Conservation (phyloP, 2,888 invertebrate species). For the Drosophila putrida region DNA sequence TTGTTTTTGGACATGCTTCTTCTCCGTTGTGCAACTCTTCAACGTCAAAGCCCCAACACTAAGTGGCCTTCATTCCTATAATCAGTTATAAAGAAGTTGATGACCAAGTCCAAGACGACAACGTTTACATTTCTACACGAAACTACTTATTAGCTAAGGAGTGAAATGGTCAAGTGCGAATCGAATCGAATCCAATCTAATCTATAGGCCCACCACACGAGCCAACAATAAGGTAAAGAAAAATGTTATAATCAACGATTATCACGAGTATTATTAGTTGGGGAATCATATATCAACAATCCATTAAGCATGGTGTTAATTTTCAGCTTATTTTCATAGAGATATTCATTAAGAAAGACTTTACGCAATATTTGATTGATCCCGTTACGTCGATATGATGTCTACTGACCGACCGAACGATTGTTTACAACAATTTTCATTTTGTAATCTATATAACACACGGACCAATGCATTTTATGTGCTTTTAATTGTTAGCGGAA, state of each 20-base stretch:
- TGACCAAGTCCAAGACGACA: conserved; percentile 5
- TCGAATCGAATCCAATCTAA: conserved; percentile 41
- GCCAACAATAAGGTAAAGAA: neutral
- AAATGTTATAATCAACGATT: conserved; percentile 4
- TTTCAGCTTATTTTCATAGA: neutral
- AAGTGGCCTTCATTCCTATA: conserved; percentile 59
- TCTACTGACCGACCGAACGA: conserved; percentile 8
- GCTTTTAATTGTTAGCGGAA: conserved; percentile 74
- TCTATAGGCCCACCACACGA: conserved; percentile 28
- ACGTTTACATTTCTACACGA: conserved; percentile 24
- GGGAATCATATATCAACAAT: conserved; percentile 6
- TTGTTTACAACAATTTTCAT: conserved; percentile 23
- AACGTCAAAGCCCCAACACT: conserved; percentile 46
- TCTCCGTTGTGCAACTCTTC: conserved; percentile 60
- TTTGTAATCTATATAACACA: conserved; percentile 1
- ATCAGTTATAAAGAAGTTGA: conserved; percentile 63
- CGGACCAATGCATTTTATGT: conserved; percentile 41
- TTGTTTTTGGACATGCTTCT: conserved; percentile 50
- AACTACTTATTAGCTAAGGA: conserved; percentile 18
- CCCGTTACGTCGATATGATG: conserved; percentile 37
- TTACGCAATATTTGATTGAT: conserved; percentile 59
- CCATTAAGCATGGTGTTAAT: neutral
- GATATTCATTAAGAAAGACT: conserved; percentile 6
- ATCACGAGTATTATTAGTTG: neutral
- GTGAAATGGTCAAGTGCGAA: conserved; percentile 37